Evolutionary conservation across 2,888 invertebrate genomes (phyloP).

Genomic region (Lypha dubia): DNA sequence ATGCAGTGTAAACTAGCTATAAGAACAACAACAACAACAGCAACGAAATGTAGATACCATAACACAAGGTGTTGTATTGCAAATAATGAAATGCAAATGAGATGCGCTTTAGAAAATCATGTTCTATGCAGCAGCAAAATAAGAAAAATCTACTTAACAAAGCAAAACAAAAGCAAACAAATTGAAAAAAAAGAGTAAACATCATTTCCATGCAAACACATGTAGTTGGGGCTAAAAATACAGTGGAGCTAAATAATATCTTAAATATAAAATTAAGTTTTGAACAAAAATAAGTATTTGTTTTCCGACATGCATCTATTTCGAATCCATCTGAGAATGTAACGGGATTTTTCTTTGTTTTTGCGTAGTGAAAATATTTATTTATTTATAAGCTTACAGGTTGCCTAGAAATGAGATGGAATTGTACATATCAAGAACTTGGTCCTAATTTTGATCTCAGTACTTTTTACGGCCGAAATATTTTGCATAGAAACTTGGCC

Average conservation of each 20-base stretch:
- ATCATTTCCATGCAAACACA: not conserved
- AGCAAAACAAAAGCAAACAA: conserved; percentile 26
- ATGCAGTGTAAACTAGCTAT: conserved; percentile 31
- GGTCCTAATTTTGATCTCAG: no score
- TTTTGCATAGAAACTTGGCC: no score
- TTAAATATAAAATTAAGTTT: no score
- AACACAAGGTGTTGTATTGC: conserved; percentile 72
- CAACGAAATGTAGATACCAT: conserved; percentile 3
- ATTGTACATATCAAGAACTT: no score
- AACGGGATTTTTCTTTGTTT: no score
- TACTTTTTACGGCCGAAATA: no score
- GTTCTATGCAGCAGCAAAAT: conserved; percentile 56
- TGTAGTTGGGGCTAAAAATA: not conserved
- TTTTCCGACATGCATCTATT: no score
- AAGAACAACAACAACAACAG: conserved; percentile 30
- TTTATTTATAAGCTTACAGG: no score
- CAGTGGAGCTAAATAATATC: not conserved
- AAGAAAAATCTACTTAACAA: conserved; percentile 71
- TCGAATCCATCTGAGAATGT: no score
- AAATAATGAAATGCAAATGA: conserved; percentile 82
- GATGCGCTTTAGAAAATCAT: conserved; percentile 80
- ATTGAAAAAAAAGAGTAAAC: not conserved
- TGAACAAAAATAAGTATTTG: no score
- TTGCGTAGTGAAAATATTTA: no score
- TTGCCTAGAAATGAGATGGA: no score